Evolutionary conservation across 1,140 invertebrate genomes (phyloP).

Genomic region (Bombus ignitus): DNA sequence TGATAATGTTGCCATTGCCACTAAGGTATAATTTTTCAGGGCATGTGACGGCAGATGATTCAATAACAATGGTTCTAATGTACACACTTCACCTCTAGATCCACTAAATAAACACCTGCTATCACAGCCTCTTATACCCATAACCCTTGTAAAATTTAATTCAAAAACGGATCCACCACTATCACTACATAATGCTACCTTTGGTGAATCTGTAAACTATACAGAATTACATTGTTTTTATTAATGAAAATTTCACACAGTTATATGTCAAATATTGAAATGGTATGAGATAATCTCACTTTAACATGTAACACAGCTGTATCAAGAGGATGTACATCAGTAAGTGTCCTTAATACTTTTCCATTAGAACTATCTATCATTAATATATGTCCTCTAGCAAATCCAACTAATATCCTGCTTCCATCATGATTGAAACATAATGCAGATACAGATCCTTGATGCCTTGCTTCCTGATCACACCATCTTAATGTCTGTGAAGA

Average conservation of each 20-base stretch:
- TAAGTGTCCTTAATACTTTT: conserved; percentile 90
- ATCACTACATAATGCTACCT: conserved; percentile 93
- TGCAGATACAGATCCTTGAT: conserved; percentile 92
- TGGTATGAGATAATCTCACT: conserved; percentile 82
- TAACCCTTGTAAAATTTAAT: conserved; percentile 93
- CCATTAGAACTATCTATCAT: conserved; percentile 92
- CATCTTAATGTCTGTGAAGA: conserved; percentile 92
- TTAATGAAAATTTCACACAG: background rate
- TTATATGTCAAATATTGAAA: background rate
- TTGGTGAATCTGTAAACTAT: conserved; percentile 89
- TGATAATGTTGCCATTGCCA: conserved; percentile 96
- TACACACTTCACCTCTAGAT: conserved; percentile 96
- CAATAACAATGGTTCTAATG: conserved; percentile 92
- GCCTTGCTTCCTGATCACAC: conserved; percentile 89
- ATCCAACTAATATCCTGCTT: conserved; percentile 92
- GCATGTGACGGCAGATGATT: conserved; percentile 88
- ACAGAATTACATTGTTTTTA: background rate
- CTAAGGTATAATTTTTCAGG: conserved; percentile 89
- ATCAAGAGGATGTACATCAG: conserved; percentile 93
- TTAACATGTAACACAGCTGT: conserved; percentile 93
- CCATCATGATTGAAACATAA: conserved; percentile 94
- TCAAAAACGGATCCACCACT: conserved; percentile 99
- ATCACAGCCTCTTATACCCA: conserved; percentile 94
- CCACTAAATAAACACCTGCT: conserved; percentile 96
- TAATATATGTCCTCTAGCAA: conserved; percentile 92